A percentile compares a stretch with the other conserved stretches of the same genome.
These are phyloP conservation scores for Spondyliosoma cantharus DNA, from an alignment of 2,797 vertebrate species.

Conservation along the genomic window DNA sequence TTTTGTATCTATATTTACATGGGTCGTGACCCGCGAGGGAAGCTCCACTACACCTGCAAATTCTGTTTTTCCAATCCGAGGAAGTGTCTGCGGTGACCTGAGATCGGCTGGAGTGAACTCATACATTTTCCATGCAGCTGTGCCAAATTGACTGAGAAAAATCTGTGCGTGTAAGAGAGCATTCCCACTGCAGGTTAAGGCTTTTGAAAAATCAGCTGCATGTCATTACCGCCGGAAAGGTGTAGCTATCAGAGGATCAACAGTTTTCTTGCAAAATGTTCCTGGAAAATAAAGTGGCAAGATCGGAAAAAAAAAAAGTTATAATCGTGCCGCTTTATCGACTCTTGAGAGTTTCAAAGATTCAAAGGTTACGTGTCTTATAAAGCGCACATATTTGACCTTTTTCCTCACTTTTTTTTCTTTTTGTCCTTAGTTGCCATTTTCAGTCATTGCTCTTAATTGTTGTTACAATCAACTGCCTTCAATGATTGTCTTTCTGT, in stretches of 20 bases:
- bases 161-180: background rate
- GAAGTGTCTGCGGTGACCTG: conserved; percentile 16
- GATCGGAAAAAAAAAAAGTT: background rate
- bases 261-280: background rate
- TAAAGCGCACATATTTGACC: too few relatives aligned
- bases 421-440: too few relatives aligned
- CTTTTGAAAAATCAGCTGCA: conserved; percentile 5
- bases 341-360: background rate
- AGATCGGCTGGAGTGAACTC: background rate
- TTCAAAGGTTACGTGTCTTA: too few relatives aligned
- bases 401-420: too few relatives aligned
- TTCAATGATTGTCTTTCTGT: too few relatives aligned
- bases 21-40: background rate
- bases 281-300: conserved; percentile 1
- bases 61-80: background rate
- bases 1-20: conserved; percentile 1
- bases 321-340: background rate
- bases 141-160: conserved; percentile 8
- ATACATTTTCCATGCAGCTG: conserved; percentile 13
- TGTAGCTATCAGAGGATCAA: background rate
- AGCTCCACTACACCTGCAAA: background rate
- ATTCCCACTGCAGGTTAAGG: background rate
- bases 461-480: too few relatives aligned
- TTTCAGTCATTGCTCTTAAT: too few relatives aligned
- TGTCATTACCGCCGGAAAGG: background rate